Evolutionary conservation across 2,113 vertebrate species (phyloP).

Genomic region (Antechinus stuartii): DNA sequence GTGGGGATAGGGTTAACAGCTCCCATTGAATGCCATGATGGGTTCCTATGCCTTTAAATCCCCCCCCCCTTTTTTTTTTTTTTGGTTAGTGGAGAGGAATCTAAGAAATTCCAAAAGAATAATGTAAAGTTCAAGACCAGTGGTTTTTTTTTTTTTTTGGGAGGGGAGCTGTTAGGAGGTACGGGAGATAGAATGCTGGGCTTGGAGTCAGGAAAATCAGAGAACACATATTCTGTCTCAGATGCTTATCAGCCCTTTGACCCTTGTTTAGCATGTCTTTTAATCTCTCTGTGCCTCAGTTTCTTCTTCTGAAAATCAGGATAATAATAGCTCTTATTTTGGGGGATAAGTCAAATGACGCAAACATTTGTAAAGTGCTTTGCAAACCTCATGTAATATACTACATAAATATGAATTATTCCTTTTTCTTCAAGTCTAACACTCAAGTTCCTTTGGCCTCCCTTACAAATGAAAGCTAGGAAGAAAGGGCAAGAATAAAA

Average conservation of each 20-base stretch:
- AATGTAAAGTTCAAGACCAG: not conserved
- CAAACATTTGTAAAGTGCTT: not conserved
- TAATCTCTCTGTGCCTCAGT: not conserved
- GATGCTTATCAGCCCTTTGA: not conserved
- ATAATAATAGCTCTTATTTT: not conserved
- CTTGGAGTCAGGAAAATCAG: not conserved
- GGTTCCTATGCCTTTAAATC: not conserved
- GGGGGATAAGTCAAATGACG: not conserved
- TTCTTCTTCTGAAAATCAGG: not conserved
- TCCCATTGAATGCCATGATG: not conserved
- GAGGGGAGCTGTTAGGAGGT: not conserved
- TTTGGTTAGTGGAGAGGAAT: not conserved
- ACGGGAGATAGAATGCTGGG: not conserved
- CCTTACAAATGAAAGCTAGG: not conserved
- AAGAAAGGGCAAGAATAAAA: not conserved
- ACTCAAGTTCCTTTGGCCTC: not conserved
- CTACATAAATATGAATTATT: not conserved
- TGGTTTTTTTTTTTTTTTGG: not conserved
- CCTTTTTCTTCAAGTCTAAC: not conserved
- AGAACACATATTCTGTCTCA: not conserved
- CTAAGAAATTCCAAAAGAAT: not conserved
- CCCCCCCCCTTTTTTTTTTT: not conserved
- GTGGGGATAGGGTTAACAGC: not conserved
- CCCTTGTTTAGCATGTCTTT: not conserved
- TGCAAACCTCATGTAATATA: not conserved